phyloP scores from a whole-genome alignment of 2,888 invertebrate species.

The Nomada fabriciana region DNA sequence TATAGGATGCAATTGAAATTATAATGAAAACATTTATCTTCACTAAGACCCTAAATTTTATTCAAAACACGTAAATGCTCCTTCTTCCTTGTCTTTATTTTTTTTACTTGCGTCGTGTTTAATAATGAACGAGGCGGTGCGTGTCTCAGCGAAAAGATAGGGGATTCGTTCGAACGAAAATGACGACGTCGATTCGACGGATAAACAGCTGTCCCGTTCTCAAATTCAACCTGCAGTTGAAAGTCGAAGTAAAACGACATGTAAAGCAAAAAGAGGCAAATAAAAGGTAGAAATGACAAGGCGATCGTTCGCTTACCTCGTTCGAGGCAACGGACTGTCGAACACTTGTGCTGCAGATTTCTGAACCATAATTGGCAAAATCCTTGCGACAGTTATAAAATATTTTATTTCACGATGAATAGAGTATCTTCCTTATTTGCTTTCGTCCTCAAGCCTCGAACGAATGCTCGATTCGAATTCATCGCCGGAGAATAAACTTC shows the following conservation, averaged over 20 bases:
- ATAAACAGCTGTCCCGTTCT: slow-evolving; percentile 27
- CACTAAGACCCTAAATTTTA: too few species aligned
- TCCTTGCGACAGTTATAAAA: not conserved
- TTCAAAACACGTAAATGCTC: not conserved
- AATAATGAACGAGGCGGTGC: slow-evolving; percentile 12
- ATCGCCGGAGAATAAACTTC: not conserved
- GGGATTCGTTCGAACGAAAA: not conserved
- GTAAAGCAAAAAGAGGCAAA: too few species aligned
- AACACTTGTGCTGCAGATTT: too few species aligned
- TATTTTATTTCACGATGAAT: not conserved
- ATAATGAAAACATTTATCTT: too few species aligned
- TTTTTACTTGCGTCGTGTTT: not conserved
- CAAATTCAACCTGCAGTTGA: not conserved
- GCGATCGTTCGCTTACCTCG: too few species aligned
- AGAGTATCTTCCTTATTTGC: too few species aligned
- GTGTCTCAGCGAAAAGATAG: not conserved
- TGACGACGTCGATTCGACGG: slow-evolving; percentile 4
- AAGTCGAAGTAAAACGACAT: too few species aligned
- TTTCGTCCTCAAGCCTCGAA: too few species aligned
- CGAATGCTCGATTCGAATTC: not conserved
- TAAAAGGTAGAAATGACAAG: too few species aligned
- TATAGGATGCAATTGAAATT: too few species aligned
- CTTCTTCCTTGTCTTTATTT: not conserved
- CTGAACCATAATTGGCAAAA: not conserved
- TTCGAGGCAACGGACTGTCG: too few species aligned